Evolutionary conservation across 1,140 invertebrate genomes (phyloP).

Genomic region (Oppia nitens): DNA sequence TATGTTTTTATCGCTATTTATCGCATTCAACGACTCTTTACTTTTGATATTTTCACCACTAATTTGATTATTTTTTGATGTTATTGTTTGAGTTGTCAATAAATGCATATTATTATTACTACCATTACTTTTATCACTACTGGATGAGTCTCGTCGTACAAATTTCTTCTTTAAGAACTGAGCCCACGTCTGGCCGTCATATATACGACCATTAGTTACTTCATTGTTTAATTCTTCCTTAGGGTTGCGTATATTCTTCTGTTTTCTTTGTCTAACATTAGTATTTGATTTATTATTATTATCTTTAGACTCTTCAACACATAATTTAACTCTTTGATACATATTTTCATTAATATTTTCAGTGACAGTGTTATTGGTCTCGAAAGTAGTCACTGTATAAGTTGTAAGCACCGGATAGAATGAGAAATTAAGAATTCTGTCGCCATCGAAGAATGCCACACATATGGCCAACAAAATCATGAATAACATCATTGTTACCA

Average conservation of each 20-base stretch:
- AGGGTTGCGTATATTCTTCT: too few relatives aligned
- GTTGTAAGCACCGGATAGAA: constrained; percentile 25
- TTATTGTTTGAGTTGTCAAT: not conserved
- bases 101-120: not conserved
- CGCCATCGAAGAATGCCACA: constrained; percentile 52
- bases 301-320: not conserved
- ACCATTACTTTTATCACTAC: not conserved
- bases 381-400: not conserved
- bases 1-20: not conserved
- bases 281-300: not conserved
- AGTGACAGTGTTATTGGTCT: not conserved
- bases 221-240: too few relatives aligned
- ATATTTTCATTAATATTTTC: not conserved
- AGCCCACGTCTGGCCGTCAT: not conserved
- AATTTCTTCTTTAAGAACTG: not conserved
- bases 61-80: too few relatives aligned
- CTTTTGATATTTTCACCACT: not conserved
- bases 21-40: not conserved
- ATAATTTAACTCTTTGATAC: not conserved
- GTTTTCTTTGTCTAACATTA: too few relatives aligned
- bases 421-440: constrained; percentile 43
- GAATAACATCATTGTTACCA: constrained; percentile 41
- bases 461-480: constrained; percentile 47
- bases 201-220: too few relatives aligned
- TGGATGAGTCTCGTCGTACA: not conserved